Conservation (phyloP, 2,797 vertebrate species). For the Cossypha dichroa region DNA sequence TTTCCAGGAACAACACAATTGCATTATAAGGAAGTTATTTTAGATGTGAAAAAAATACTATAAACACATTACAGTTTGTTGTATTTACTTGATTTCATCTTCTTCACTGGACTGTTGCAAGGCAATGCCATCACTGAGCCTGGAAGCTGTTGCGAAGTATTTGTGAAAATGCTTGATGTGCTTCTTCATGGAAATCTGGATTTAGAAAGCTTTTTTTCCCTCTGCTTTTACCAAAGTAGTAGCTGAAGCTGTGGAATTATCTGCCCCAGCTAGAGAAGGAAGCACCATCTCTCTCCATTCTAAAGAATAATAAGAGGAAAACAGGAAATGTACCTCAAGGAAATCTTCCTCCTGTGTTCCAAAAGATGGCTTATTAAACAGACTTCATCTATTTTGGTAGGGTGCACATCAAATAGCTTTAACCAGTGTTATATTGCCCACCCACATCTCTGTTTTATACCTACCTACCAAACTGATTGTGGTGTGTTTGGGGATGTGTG, state of each 20-base stretch:
- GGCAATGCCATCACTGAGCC: neutral
- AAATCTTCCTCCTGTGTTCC: neutral
- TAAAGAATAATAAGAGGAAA: neutral
- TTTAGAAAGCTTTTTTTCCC: neutral
- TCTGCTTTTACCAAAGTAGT: neutral
- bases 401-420: neutral
- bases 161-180: neutral
- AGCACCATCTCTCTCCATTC: neutral
- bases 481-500: neutral
- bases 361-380: neutral
- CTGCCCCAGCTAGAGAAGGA: neutral
- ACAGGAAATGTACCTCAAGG: neutral
- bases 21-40: conserved; percentile 30
- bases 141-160: neutral
- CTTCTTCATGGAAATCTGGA: neutral
- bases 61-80: conserved; percentile 7
- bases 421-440: neutral
- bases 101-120: neutral
- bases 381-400: neutral
- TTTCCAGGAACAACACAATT: conserved; percentile 52
- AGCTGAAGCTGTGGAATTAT: neutral
- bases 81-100: conserved; percentile 36
- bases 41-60: neutral
- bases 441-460: neutral
- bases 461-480: neutral